These are phyloP conservation scores for Heliconius himera DNA, from an alignment of 1,140 invertebrate genomes.

Conservation along the genomic window DNA sequence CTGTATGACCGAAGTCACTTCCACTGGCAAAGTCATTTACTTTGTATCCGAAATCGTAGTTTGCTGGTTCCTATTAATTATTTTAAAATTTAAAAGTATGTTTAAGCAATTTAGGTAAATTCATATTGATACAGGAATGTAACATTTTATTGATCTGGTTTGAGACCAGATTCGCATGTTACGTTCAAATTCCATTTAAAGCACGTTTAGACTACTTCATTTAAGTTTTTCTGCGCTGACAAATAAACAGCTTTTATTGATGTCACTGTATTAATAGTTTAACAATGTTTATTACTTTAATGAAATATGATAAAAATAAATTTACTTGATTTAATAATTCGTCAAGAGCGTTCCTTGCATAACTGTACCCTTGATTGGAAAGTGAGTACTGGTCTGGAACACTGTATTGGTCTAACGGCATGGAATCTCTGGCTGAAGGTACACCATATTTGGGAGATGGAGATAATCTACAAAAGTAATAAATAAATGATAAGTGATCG, in stretches of 20 bases:
- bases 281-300: not conserved
- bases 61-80: slow-evolving; percentile 82
- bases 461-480: slow-evolving; percentile 48
- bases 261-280: too few species aligned
- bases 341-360: slow-evolving; percentile 60
- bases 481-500: not conserved
- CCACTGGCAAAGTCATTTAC: slow-evolving; percentile 86
- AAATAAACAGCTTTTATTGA: too few species aligned
- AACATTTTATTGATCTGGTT: too few species aligned
- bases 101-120: too few species aligned
- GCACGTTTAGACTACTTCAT: too few species aligned
- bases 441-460: slow-evolving; percentile 61
- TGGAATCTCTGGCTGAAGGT: slow-evolving; percentile 58
- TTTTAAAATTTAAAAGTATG: too few species aligned
- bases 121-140: too few species aligned
- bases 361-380: slow-evolving; percentile 51
- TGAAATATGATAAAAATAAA: not conserved
- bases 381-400: slow-evolving; percentile 44
- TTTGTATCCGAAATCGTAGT: slow-evolving; percentile 89
- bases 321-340: slow-evolving; percentile 64
- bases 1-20: slow-evolving; percentile 88
- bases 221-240: too few species aligned
- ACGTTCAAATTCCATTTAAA: too few species aligned
- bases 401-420: slow-evolving; percentile 65
- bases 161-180: too few species aligned